These are phyloP conservation scores for Campoletis sonorensis DNA, from an alignment of 1,140 invertebrate genomes.

Conservation along the genomic window DNA sequence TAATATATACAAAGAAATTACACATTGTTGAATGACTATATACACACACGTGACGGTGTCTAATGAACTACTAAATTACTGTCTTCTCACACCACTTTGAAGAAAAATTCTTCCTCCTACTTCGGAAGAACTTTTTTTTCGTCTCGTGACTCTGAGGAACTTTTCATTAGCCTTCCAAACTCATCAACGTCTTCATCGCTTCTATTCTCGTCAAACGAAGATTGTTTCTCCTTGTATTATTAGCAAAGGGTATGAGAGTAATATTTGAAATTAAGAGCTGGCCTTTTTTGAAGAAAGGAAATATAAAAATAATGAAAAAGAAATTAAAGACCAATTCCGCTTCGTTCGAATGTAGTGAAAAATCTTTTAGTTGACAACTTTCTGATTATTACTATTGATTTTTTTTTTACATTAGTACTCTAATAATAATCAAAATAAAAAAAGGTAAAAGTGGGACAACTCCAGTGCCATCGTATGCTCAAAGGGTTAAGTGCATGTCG, in stretches of 20 bases:
- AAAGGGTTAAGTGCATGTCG: no score
- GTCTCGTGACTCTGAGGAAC: background rate
- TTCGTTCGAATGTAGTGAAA: no score
- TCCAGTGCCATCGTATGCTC: no score
- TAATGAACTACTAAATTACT: constrained; percentile 12
- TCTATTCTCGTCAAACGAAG: background rate
- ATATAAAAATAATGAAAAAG: no score
- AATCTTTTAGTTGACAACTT: no score
- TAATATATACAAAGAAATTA: background rate
- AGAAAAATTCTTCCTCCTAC: background rate
- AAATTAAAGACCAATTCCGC: no score
- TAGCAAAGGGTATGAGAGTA: background rate
- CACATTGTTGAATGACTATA: no score
- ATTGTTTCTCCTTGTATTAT: background rate
- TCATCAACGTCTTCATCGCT: background rate
- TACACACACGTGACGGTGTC: background rate
- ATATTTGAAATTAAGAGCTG: background rate
- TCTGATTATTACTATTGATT: no score
- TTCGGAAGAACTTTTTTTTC: background rate
- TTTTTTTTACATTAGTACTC: no score
- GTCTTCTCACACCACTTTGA: background rate
- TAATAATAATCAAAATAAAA: no score
- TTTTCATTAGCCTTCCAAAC: background rate
- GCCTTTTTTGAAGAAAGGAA: no score
- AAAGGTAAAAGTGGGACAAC: no score